phyloP scores from a whole-genome alignment of 2,888 invertebrate genomes.

The Lepidochitona cinerea region DNA sequence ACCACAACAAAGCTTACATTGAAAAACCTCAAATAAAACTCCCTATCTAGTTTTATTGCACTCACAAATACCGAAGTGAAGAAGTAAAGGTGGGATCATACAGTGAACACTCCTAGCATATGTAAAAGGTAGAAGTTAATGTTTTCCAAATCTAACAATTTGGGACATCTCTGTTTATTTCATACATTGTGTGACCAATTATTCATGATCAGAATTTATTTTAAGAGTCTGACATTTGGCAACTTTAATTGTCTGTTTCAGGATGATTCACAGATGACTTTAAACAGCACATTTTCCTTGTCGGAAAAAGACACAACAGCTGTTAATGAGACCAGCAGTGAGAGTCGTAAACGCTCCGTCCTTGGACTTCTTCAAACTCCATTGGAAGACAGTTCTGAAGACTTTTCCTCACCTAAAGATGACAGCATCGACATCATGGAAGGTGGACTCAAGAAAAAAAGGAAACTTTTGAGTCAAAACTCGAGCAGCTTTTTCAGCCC shows the following conservation, averaged over 20 bases:
- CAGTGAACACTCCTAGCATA: too few relatives aligned
- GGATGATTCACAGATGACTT: background rate
- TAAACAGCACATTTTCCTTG: background rate
- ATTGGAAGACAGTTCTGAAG: background rate
- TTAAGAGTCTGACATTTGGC: too few relatives aligned
- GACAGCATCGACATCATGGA: constrained; percentile 6
- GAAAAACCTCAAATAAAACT: too few relatives aligned
- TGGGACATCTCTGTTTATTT: too few relatives aligned
- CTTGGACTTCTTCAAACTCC: background rate
- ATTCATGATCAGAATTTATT: too few relatives aligned
- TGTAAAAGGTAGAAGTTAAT: too few relatives aligned
- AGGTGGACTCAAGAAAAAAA: constrained; percentile 21
- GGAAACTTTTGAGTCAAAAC: constrained; percentile 24
- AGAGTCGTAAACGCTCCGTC: background rate
- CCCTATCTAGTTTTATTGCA: too few relatives aligned
- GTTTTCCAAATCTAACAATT: too few relatives aligned
- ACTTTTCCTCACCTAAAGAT: background rate
- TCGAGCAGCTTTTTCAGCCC: constrained; percentile 32
- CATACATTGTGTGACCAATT: too few relatives aligned
- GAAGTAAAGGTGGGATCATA: too few relatives aligned
- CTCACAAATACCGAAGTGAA: too few relatives aligned
- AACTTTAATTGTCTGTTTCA: background rate
- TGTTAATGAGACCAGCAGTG: background rate
- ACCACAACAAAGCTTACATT: too few relatives aligned
- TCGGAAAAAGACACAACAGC: background rate